Percentiles rank a stretch among this genome's conserved stretches.
Evolutionary conservation across 2,888 invertebrate species (phyloP).

Genomic region (Coelinius sp.): DNA sequence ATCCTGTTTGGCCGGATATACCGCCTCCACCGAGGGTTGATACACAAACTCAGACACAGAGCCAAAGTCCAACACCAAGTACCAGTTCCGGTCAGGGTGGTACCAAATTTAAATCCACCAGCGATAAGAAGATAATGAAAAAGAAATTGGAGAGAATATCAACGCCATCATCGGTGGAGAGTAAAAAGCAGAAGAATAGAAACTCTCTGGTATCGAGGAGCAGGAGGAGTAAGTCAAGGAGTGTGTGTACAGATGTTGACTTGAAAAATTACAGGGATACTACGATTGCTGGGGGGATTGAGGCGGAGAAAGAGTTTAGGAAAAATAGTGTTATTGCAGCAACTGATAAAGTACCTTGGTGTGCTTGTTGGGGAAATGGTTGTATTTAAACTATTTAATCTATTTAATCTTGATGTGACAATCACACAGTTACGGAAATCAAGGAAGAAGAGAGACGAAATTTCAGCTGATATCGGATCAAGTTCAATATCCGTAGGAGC

Average conservation of each 20-base stretch:
- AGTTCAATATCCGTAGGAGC: background rate
- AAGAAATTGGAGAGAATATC: conserved; percentile 65
- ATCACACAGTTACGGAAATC: background rate
- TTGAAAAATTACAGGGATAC: conserved; percentile 74
- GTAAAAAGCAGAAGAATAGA: conserved; percentile 63
- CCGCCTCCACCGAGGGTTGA: conserved; percentile 31
- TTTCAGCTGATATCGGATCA: background rate
- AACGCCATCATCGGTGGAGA: conserved; percentile 71
- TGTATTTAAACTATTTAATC: conserved; percentile 76
- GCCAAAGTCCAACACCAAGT: conserved; percentile 28
- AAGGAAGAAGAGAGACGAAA: background rate
- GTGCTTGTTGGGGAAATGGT: conserved; percentile 88
- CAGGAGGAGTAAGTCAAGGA: conserved; percentile 22
- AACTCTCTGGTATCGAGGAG: conserved; percentile 17
- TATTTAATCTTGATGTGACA: conserved; percentile 67
- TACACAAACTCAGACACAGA: conserved; percentile 34
- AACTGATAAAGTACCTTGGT: conserved; percentile 85
- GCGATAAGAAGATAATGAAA: conserved; percentile 38
- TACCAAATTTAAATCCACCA: conserved; percentile 39
- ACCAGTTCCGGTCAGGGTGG: conserved; percentile 50
- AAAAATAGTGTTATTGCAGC: conserved; percentile 79
- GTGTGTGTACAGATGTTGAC: conserved; percentile 44
- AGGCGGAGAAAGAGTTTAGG: conserved; percentile 72
- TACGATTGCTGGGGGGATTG: conserved; percentile 76
- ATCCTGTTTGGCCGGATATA: conserved; percentile 31